Evolutionary conservation across 2,113 vertebrate species (phyloP).

Genomic region (Perca fluviatilis): DNA sequence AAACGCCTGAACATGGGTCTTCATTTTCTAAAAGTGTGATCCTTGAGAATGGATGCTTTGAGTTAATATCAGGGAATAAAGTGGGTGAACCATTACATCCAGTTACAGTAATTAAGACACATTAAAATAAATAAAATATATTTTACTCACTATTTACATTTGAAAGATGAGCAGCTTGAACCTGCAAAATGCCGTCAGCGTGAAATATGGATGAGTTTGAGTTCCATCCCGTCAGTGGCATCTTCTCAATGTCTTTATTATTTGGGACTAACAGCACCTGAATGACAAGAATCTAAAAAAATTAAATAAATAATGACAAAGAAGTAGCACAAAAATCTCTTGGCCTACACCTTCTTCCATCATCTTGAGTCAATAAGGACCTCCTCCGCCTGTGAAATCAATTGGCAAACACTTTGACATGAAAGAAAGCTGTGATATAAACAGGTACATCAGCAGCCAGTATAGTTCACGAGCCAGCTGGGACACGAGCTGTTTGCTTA

Average conservation of each 20-base stretch:
- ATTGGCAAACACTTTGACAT: conserved; percentile 34
- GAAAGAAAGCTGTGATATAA: conserved; percentile 33
- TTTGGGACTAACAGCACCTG: background rate
- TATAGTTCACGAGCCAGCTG: background rate
- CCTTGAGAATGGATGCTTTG: background rate
- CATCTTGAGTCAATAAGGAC: conserved; percentile 27
- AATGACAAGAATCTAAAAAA: background rate
- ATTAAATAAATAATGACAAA: background rate
- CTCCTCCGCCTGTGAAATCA: conserved; percentile 23
- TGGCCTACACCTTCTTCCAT: background rate
- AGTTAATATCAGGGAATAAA: background rate
- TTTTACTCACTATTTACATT: background rate
- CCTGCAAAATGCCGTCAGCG: background rate
- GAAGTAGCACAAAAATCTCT: background rate
- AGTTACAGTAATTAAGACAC: background rate
- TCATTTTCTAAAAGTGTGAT: background rate
- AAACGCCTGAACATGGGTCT: background rate
- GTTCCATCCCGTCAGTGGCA: background rate
- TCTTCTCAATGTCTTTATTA: background rate
- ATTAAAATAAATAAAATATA: background rate
- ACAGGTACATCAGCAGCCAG: conserved; percentile 18
- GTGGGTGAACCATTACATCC: too few relatives aligned
- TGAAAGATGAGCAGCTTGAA: too few relatives aligned
- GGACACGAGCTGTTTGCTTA: conserved; percentile 9
- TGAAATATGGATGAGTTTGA: background rate